Percentiles rank a stretch among this genome's conserved stretches.
Conservation (phyloP, 2,797 vertebrate genomes). For the Fistularia tabacaria region DNA sequence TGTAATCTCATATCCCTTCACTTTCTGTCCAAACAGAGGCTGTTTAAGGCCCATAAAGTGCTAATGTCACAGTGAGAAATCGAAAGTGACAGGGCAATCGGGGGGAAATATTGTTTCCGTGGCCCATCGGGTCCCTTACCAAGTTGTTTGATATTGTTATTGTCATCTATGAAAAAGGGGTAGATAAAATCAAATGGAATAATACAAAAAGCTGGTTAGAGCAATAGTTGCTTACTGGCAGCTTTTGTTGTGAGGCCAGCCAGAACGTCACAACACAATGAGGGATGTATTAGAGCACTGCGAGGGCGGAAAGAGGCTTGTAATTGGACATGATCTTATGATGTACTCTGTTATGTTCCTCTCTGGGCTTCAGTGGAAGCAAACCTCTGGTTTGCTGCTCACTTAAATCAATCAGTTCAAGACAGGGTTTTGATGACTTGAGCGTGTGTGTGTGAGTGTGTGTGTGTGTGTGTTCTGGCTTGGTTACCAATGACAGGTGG, state of each 20-base stretch:
- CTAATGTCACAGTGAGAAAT: constrained; percentile 34
- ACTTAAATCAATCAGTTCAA: neutral
- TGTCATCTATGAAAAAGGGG: constrained; percentile 31
- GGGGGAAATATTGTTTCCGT: constrained; percentile 36
- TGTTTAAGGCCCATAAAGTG: constrained; percentile 33
- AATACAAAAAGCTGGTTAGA: neutral
- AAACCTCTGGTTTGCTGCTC: no score
- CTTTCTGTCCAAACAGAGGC: neutral
- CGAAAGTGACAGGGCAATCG: constrained; percentile 31
- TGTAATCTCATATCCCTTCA: neutral
- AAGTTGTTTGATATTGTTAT: constrained; percentile 35
- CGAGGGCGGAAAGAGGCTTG: no score
- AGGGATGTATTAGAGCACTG: no score
- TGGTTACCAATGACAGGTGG: constrained; percentile 95
- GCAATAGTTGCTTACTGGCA: constrained; percentile 5
- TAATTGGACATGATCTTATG: no score
- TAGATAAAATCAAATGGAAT: constrained; percentile 21
- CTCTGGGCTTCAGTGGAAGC: no score
- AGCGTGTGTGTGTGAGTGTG: neutral
- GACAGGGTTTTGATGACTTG: constrained; percentile 5
- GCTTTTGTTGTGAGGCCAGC: constrained; percentile 9
- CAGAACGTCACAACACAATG: no score
- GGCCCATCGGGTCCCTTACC: constrained; percentile 10
- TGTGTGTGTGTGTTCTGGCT: constrained; percentile 8
- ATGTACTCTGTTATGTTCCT: no score